These are phyloP conservation scores for Pelosia muscerda DNA, from an alignment of 2,888 invertebrate species.

Conservation along the genomic window DNA sequence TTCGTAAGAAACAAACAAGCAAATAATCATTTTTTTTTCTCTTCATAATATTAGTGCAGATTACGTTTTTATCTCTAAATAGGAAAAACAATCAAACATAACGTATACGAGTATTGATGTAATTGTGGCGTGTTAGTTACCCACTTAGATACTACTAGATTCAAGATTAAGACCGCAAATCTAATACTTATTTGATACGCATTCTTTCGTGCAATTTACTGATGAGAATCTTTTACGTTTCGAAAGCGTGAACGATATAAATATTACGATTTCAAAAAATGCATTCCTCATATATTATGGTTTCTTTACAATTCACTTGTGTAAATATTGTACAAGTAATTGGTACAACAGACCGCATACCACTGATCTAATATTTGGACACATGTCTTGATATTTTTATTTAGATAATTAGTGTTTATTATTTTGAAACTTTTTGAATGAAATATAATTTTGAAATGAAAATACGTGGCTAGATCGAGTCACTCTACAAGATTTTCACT, in stretches of 20 bases:
- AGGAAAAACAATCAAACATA: neutral
- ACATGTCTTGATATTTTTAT: neutral
- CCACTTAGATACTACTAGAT: neutral
- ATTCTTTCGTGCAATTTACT: constrained; percentile 32
- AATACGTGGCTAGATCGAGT: too few relatives aligned
- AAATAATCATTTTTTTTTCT: too few relatives aligned
- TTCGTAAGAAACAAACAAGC: too few relatives aligned
- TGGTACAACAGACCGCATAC: neutral
- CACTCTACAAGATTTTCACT: too few relatives aligned
- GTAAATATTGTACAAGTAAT: neutral
- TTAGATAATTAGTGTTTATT: neutral
- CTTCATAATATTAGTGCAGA: too few relatives aligned
- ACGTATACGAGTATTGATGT: neutral
- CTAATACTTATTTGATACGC: constrained; percentile 36
- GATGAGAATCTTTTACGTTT: constrained; percentile 19
- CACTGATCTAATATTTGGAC: neutral
- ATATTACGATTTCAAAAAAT: constrained; percentile 13
- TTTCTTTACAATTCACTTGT: neutral
- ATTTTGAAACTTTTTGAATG: constrained; percentile 2
- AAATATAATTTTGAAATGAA: neutral
- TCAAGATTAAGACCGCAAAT: constrained; percentile 13
- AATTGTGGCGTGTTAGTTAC: neutral
- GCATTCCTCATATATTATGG: constrained; percentile 2
- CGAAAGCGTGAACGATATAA: constrained; percentile 21
- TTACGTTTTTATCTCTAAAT: neutral